Percentiles rank a stretch among this genome's conserved stretches.
Conservation (phyloP, 2,113 vertebrate species). For the Triplophysa tibetana region DNA sequence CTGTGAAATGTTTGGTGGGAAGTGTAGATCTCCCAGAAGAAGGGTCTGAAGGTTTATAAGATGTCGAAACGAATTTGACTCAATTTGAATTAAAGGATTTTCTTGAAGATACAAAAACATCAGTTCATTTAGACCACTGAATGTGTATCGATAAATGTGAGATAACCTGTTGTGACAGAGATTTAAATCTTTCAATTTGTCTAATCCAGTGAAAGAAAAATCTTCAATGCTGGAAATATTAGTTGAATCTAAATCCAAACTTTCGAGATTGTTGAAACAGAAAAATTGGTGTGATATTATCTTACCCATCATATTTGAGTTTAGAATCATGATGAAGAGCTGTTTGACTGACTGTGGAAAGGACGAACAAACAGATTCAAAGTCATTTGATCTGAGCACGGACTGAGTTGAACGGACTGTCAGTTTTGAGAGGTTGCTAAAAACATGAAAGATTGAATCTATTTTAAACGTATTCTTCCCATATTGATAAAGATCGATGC, state of each 20-base stretch:
- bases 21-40: background rate
- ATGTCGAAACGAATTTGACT: conserved; percentile 3
- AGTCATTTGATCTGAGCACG: background rate
- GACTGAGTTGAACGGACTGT: background rate
- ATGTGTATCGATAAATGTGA: conserved; percentile 5
- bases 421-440: background rate
- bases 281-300: conserved; percentile 3
- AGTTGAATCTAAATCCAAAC: background rate
- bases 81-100: conserved; percentile 21
- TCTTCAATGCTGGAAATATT: conserved; percentile 11
- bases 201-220: conserved; percentile 8
- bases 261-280: conserved; percentile 17
- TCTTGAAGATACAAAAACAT: conserved; percentile 3
- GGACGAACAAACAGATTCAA: background rate
- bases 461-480: background rate
- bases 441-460: background rate
- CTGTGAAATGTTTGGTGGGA: background rate
- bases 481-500: background rate
- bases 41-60: conserved; percentile 13
- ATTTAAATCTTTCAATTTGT: background rate
- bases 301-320: background rate
- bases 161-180: background rate
- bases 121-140: conserved; percentile 29
- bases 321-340: background rate
- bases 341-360: background rate